Evolutionary conservation across 2,113 vertebrate genomes (phyloP).

Genomic region (Indicator indicator): DNA sequence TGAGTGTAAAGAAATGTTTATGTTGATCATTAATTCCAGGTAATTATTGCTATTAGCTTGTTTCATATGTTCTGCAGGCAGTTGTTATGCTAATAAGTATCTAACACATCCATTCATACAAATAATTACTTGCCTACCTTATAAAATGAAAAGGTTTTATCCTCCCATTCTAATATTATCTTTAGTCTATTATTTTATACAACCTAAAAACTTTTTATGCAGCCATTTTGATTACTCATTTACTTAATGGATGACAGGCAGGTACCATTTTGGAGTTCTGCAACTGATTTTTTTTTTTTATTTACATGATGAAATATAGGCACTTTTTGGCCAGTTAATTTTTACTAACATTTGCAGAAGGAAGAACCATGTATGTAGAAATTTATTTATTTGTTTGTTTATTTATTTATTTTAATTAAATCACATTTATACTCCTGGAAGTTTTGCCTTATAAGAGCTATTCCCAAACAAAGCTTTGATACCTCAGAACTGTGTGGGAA

Average conservation of each 20-base stretch:
- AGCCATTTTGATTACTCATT: background rate
- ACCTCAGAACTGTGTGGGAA: background rate
- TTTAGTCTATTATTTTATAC: constrained; percentile 4
- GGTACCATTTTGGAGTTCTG: background rate
- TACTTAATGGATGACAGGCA: constrained; percentile 24
- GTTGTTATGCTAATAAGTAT: constrained; percentile 35
- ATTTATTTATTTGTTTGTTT: background rate
- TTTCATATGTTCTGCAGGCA: constrained; percentile 10
- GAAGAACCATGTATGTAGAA: background rate
- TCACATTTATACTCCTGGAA: background rate
- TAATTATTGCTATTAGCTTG: constrained; percentile 56
- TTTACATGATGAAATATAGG: background rate
- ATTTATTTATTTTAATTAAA: background rate
- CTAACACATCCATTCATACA: background rate
- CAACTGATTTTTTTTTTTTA: background rate
- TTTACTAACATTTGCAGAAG: background rate
- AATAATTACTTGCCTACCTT: constrained; percentile 38
- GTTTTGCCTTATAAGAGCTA: background rate
- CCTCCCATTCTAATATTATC: background rate
- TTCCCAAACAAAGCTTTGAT: background rate
- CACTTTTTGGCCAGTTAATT: background rate
- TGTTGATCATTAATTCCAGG: constrained; percentile 3
- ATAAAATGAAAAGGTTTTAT: constrained; percentile 35
- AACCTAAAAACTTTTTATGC: constrained; percentile 2
- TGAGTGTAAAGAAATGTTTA: constrained; percentile 8